These are phyloP conservation scores for Spea hammondii DNA, from an alignment of 2,797 vertebrate species.

Conservation along the genomic window DNA sequence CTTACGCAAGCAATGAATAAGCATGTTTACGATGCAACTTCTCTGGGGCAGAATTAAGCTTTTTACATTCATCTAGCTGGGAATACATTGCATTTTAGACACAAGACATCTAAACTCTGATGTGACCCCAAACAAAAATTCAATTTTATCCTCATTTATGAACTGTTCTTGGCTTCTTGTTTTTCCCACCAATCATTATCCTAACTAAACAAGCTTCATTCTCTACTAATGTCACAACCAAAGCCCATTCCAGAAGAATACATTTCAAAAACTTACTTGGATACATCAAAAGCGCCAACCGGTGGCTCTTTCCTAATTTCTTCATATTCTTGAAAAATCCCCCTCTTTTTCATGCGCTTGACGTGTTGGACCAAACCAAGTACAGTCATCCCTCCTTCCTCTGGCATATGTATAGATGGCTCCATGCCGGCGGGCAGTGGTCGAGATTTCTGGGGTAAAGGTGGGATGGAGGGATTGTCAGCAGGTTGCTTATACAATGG, in stretches of 20 bases:
- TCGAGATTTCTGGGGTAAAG: conserved; percentile 76
- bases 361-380: conserved; percentile 76
- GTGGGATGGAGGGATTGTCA: conserved; percentile 65
- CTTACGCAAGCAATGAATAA: no score
- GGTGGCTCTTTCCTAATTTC: conserved; percentile 81
- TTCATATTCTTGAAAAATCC: conserved; percentile 84
- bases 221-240: no score
- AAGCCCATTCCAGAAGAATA: not conserved
- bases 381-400: conserved; percentile 72
- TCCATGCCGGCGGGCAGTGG: conserved; percentile 68
- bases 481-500: conserved; percentile 63
- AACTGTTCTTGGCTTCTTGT: no score
- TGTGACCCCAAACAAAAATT: no score
- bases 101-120: no score
- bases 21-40: no score
- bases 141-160: no score
- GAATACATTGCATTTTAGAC: no score
- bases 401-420: conserved; percentile 73
- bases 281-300: conserved; percentile 78
- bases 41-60: no score
- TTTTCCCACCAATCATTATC: no score
- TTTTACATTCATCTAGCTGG: no score
- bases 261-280: conserved; percentile 68
- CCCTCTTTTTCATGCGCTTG: conserved; percentile 77
- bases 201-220: no score